phyloP scores from a whole-genome alignment of 2,113 vertebrate species.

The Seriola rivoliana region DNA sequence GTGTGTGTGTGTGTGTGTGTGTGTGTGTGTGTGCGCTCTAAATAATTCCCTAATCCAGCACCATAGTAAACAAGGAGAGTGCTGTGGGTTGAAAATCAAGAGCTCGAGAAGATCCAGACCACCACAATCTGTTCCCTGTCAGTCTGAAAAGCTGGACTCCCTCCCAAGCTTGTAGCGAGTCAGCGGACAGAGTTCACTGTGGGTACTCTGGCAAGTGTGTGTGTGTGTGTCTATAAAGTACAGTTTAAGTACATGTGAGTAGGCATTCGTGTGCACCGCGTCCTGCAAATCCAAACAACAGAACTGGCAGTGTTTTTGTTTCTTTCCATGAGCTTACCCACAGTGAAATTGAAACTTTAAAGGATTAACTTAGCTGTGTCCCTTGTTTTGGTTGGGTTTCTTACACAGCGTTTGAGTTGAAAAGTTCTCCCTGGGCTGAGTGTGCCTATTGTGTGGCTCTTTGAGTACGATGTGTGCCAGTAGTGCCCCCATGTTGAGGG shows the following conservation, averaged over 20 bases:
- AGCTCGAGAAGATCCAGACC: slow-evolving; percentile 57
- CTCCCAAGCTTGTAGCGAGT: slow-evolving; percentile 30
- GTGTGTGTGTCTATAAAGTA: slow-evolving; percentile 21
- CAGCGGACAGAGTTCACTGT: slow-evolving; percentile 63
- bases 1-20: background rate
- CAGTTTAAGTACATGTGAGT: slow-evolving; percentile 44
- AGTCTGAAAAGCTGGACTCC: slow-evolving; percentile 48
- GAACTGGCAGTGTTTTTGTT: slow-evolving; percentile 52
- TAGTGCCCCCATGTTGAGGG: slow-evolving; percentile 38
- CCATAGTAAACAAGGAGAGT: slow-evolving; percentile 37
- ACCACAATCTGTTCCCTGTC: slow-evolving; percentile 58
- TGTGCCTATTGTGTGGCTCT: slow-evolving; percentile 60
- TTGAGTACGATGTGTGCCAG: slow-evolving; percentile 27
- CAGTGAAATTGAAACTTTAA: slow-evolving; percentile 65
- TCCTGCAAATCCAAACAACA: slow-evolving; percentile 64
- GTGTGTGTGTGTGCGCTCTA: slow-evolving; percentile 12
- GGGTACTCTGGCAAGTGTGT: slow-evolving; percentile 20
- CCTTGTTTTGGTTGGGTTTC: slow-evolving; percentile 61
- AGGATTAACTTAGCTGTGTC: slow-evolving; percentile 55
- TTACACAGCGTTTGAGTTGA: slow-evolving; percentile 56
- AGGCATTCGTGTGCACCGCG: slow-evolving; percentile 30
- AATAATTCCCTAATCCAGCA: slow-evolving; percentile 30
- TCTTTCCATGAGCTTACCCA: slow-evolving; percentile 58
- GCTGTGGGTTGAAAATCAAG: slow-evolving; percentile 45
- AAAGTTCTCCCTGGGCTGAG: slow-evolving; percentile 57